phyloP scores from a whole-genome alignment of 2,888 invertebrate genomes.

The Eupithecia subumbrata region DNA sequence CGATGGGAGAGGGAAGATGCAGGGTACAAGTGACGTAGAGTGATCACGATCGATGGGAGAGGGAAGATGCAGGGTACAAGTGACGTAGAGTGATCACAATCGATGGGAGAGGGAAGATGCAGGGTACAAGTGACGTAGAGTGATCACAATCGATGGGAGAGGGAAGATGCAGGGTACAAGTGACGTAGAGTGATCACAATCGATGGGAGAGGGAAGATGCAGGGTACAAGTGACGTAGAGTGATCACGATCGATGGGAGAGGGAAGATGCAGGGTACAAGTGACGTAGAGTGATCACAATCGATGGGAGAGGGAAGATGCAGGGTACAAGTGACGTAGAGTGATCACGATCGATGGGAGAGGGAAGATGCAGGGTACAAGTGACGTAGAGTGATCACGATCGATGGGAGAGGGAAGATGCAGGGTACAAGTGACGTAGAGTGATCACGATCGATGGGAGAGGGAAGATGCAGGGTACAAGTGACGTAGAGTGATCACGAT shows the following conservation, averaged over 20 bases:
- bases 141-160: neutral
- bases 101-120: neutral
- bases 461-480: neutral
- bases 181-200: neutral
- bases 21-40: neutral
- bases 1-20: neutral
- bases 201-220: neutral
- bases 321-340: neutral
- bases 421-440: neutral
- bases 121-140: neutral
- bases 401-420: neutral
- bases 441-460: neutral
- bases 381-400: neutral
- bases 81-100: neutral
- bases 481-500: neutral
- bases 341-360: neutral
- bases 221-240: neutral
- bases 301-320: neutral
- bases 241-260: neutral
- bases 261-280: neutral
- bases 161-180: neutral
- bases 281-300: neutral
- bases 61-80: neutral
- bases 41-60: neutral
- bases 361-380: neutral